phyloP scores from a whole-genome alignment of 1,140 invertebrate species.

The Triops longicaudatus region DNA sequence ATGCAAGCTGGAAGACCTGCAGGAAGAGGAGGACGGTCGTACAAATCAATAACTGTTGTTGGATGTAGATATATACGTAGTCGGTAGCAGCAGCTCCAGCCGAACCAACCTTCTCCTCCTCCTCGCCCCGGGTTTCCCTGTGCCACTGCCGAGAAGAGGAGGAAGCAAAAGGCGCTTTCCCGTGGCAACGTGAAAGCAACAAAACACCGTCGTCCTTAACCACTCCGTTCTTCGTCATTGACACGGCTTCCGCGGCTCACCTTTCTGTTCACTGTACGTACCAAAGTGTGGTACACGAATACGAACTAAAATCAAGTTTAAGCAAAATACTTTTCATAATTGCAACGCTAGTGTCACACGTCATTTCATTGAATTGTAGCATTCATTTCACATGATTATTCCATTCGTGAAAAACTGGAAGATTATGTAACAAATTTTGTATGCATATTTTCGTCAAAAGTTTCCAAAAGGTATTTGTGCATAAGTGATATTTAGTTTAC shows the following conservation, averaged over 20 bases:
- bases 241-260: background rate
- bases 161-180: background rate
- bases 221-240: background rate
- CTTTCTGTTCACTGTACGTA: background rate
- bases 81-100: background rate
- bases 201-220: background rate
- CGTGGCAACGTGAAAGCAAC: constrained; percentile 5
- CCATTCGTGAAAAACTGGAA: no score
- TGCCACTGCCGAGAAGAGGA: background rate
- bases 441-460: no score
- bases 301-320: no score
- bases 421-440: no score
- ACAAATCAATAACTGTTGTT: constrained; percentile 9
- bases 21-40: background rate
- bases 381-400: no score
- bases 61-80: background rate
- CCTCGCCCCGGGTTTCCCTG: no score
- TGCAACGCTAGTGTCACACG: no score
- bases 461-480: no score
- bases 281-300: background rate
- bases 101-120: no score
- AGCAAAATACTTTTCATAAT: no score
- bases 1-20: constrained; percentile 14
- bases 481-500: no score
- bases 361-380: no score